A percentile compares a stretch with the other conserved stretches of the same genome.
Evolutionary conservation across 2,113 vertebrate genomes (phyloP).

Genomic region (Sylvicapra grimmia): DNA sequence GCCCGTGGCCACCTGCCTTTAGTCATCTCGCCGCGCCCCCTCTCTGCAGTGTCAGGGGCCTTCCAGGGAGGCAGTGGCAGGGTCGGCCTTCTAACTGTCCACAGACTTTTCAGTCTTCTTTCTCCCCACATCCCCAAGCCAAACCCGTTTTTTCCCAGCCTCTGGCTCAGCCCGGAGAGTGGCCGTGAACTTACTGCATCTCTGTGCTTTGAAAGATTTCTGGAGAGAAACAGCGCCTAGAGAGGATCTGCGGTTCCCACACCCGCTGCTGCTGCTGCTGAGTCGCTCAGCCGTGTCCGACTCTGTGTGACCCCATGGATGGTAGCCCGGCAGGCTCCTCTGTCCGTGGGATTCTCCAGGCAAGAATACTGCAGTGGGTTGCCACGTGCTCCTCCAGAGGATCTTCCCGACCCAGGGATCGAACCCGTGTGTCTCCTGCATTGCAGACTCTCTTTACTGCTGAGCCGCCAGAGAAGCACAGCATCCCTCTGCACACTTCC

Average conservation of each 20-base stretch:
- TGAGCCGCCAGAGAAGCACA: background rate
- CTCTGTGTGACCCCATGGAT: background rate
- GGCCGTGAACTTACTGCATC: background rate
- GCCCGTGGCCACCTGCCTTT: background rate
- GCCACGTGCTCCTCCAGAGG: background rate
- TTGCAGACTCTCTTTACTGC: background rate
- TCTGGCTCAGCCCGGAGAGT: rapidly evolving
- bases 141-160: background rate
- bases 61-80: background rate
- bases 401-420: background rate
- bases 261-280: background rate
- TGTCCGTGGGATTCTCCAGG: background rate
- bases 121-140: rapidly evolving
- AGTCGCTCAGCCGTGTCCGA: rapidly evolving
- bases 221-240: background rate
- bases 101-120: background rate
- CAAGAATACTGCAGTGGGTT: background rate
- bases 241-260: background rate
- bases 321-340: background rate
- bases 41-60: background rate
- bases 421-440: background rate
- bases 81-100: background rate
- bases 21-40: rapidly evolving
- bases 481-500: background rate
- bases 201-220: background rate